A percentile compares a stretch with the other conserved stretches of the same genome.
Conservation (phyloP, 1,140 invertebrate genomes). For the Eriosoma lanigerum region DNA sequence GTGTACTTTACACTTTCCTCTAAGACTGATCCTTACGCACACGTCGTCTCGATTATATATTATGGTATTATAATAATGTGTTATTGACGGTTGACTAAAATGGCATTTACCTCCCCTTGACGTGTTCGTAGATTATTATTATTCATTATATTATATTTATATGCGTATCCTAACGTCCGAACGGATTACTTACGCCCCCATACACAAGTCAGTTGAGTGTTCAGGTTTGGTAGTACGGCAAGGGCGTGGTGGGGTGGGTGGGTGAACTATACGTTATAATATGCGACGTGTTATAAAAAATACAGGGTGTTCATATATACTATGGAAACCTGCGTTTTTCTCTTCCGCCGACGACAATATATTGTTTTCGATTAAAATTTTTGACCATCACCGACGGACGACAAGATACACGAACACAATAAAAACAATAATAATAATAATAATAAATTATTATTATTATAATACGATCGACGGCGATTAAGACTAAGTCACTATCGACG, state of each 20-base stretch:
- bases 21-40: neutral
- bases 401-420: too few species aligned
- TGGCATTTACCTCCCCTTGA: neutral
- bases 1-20: too few species aligned
- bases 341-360: neutral
- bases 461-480: too few species aligned
- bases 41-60: constrained; percentile 6
- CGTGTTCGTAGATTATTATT: neutral
- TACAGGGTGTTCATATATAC: neutral
- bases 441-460: too few species aligned
- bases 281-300: neutral
- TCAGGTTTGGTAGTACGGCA: too few species aligned
- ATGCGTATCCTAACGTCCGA: neutral
- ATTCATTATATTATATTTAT: too few species aligned
- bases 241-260: too few species aligned
- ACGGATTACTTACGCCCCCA: neutral
- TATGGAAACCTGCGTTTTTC: neutral
- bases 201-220: too few species aligned
- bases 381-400: too few species aligned
- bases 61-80: too few species aligned
- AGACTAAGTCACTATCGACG: too few species aligned
- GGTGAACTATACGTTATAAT: neutral
- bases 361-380: neutral
- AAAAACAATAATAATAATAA: too few species aligned
- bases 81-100: neutral